phyloP scores from a whole-genome alignment of 2,113 vertebrate species.

The Ondatra zibethicus region DNA sequence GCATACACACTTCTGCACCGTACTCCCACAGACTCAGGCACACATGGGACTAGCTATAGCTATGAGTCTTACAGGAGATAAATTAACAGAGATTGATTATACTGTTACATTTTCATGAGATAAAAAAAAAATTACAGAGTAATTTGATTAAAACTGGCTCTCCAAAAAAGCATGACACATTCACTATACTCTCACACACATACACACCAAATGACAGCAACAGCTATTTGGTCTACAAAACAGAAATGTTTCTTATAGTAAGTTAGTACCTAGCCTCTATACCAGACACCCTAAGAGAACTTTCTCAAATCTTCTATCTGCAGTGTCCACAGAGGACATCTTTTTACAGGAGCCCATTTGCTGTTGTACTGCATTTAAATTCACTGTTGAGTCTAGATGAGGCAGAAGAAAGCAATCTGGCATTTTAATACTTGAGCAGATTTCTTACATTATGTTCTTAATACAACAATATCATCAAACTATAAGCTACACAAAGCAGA shows the following conservation, averaged over 20 bases:
- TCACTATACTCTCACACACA: background rate
- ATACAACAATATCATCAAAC: constrained; percentile 7
- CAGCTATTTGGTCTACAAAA: constrained; percentile 28
- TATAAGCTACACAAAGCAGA: constrained; percentile 10
- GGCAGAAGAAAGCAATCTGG: background rate
- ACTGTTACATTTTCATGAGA: constrained; percentile 1
- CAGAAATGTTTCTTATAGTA: background rate
- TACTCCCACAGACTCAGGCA: background rate
- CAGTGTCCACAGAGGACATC: background rate
- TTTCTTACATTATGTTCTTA: background rate
- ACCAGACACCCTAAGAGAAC: background rate
- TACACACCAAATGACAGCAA: background rate
- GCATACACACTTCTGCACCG: background rate
- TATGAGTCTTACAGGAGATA: background rate
- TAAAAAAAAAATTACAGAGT: constrained; percentile 30
- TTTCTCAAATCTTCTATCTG: background rate
- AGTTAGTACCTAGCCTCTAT: background rate
- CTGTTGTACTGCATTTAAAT: background rate
- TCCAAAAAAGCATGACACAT: constrained; percentile 25
- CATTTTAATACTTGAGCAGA: constrained; percentile 26
- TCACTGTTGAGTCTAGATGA: background rate
- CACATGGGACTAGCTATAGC: background rate
- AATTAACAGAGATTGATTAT: constrained; percentile 5
- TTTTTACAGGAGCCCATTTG: background rate
- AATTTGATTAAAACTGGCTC: background rate